Evolutionary conservation across 2,113 vertebrate species (phyloP), one percentile per base, ranked within the genome.

Genomic region (Plotosus lineatus): DNA sequence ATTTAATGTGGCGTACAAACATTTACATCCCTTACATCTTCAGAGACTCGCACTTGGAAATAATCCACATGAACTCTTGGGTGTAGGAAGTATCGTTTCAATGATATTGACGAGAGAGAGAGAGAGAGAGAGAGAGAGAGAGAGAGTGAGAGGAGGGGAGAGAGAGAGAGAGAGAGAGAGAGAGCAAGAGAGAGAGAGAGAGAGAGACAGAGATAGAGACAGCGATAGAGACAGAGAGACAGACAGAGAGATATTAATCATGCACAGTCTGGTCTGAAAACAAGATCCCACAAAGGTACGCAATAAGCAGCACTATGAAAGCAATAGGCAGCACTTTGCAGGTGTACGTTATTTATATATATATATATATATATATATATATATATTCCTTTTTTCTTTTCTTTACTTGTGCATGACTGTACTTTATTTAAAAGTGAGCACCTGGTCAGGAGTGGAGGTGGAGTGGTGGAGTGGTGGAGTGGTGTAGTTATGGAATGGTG

Each of bases 321-420:
- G 76, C 76, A 78, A 51, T 66, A 66, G 46, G 51, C 4, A 68
- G 51, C 31, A 26, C 14, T 40, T 44, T 69, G 17, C 31, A 50
- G 11, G 33, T 55, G 3, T 55, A 31, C 7, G 42, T 42, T 4
- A n/a, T 26, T 40, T 48, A 19, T 33, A 23, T 75, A 1, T 4
- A 38, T 11, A 0, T 40, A 44, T 58, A 31, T 42, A 10, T 1
- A 4, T 33, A 7, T 75, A 1, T 4, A 38, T 11, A 0, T 40
- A 44, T 58, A 31, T 42, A 10, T 1, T 33, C 6, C 51, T 19
- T 48, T 8, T 23, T 72, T 51, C 3, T 23, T 51, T 51, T 51
- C 21, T 40, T 40, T 33, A 33, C 14, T 61, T 74, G 31, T 76
- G 53, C 36, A 44, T 33, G 40, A 31, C 46, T 11, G 19, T 26